phyloP scores from a whole-genome alignment of 2,113 vertebrate species.

The Aspiorhynchus laticeps region DNA sequence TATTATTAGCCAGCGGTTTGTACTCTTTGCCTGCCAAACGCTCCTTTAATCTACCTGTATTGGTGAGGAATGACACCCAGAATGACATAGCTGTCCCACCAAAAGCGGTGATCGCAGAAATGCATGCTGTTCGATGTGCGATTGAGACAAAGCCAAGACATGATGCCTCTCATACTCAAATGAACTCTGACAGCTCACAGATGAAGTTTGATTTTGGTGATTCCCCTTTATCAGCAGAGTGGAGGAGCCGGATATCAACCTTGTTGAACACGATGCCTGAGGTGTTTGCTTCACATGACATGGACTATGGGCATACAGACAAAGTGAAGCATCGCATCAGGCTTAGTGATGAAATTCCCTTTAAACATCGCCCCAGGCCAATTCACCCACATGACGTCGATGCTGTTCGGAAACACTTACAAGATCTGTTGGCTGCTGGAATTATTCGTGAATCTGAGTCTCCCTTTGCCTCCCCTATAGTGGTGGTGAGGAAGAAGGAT shows the following conservation, averaged over 20 bases:
- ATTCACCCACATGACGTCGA: background rate
- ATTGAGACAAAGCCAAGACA: background rate
- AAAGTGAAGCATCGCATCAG: background rate
- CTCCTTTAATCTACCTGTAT: background rate
- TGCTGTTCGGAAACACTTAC: background rate
- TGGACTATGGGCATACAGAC: background rate
- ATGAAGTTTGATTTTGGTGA: background rate
- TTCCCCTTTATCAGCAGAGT: background rate
- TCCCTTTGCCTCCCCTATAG: background rate
- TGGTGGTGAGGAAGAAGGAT: background rate
- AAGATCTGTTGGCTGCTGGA: background rate
- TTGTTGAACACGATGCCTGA: background rate
- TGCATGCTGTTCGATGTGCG: background rate
- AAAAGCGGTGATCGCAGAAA: background rate
- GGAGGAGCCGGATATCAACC: background rate
- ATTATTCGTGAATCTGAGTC: background rate
- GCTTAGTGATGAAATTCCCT: background rate
- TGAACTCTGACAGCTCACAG: background rate
- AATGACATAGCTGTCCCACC: background rate
- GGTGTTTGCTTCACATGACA: background rate
- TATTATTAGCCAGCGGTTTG: background rate
- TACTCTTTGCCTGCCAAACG: background rate
- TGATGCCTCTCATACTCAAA: background rate
- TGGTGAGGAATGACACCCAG: background rate
- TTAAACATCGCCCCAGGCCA: background rate